Conservation (phyloP, 1,140 invertebrate genomes). For the Sycophila sp. region DNA sequence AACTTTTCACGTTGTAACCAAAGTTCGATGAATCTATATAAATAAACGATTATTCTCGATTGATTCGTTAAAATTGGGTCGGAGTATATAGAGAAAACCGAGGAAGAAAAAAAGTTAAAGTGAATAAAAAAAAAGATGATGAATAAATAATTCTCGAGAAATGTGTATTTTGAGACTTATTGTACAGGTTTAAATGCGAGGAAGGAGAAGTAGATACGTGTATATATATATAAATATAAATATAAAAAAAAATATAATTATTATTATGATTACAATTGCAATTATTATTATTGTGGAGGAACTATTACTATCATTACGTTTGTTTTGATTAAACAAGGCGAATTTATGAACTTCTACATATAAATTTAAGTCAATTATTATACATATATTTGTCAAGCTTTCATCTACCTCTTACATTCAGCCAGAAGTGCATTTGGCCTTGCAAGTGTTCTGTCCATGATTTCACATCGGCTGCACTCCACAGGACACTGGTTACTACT, state of each 20-base stretch:
- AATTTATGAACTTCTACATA: conserved; percentile 12
- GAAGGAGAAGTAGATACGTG: conserved; percentile 19
- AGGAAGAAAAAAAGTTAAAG: not conserved
- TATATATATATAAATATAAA: not conserved
- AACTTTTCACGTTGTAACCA: conserved; percentile 25
- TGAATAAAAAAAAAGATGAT: conserved; percentile 3
- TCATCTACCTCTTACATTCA: conserved; percentile 27
- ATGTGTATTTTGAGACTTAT: conserved; percentile 33
- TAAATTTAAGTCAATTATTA: conserved; percentile 31
- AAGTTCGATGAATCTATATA: conserved; percentile 32
- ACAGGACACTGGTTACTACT: conserved; percentile 12
- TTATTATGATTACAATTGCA: not conserved
- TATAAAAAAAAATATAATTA: not conserved
- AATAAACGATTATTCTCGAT: conserved; percentile 24
- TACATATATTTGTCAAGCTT: conserved; percentile 24
- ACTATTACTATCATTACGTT: conserved; percentile 2
- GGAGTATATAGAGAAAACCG: conserved; percentile 1
- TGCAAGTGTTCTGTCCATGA: conserved; percentile 19
- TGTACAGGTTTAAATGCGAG: conserved; percentile 30
- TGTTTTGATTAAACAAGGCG: not conserved
- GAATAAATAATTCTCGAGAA: conserved; percentile 12
- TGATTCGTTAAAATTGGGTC: conserved; percentile 29
- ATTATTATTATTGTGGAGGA: not conserved
- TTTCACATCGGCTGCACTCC: not conserved
- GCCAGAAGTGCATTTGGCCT: conserved; percentile 25